Conservation (phyloP, 2,113 vertebrate genomes). For the Burhinus oedicnemus region DNA sequence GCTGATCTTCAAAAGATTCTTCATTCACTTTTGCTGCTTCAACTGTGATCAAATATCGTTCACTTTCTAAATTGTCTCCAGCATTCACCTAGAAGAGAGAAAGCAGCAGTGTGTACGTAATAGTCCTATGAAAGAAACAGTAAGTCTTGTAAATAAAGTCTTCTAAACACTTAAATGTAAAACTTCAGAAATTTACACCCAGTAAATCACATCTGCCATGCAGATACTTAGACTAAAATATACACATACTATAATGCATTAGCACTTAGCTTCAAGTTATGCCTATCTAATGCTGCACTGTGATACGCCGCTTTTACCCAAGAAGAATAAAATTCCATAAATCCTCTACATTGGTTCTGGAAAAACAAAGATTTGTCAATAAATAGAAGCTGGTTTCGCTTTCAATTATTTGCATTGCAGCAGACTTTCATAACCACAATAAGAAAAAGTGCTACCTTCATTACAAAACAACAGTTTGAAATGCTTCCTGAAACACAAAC, state of each 20-base stretch:
- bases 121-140: not conserved
- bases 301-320: not conserved
- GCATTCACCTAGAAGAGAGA: conserved; percentile 66
- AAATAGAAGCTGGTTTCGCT: not conserved
- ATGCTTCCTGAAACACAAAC: not conserved
- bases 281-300: not conserved
- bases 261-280: not conserved
- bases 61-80: conserved; percentile 80
- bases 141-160: not conserved
- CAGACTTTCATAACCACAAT: not conserved
- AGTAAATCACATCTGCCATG: not conserved
- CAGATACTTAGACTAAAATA: not conserved
- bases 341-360: not conserved
- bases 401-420: not conserved
- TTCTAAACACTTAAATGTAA: not conserved
- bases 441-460: not conserved
- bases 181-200: not conserved
- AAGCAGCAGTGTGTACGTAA: not conserved
- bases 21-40: conserved; percentile 61
- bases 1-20: not conserved
- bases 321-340: not conserved
- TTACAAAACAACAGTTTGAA: not conserved
- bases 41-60: conserved; percentile 78
- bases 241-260: not conserved
- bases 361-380: not conserved